Conservation (phyloP, 2,113 vertebrate species). For the Pedionomus torquatus region DNA sequence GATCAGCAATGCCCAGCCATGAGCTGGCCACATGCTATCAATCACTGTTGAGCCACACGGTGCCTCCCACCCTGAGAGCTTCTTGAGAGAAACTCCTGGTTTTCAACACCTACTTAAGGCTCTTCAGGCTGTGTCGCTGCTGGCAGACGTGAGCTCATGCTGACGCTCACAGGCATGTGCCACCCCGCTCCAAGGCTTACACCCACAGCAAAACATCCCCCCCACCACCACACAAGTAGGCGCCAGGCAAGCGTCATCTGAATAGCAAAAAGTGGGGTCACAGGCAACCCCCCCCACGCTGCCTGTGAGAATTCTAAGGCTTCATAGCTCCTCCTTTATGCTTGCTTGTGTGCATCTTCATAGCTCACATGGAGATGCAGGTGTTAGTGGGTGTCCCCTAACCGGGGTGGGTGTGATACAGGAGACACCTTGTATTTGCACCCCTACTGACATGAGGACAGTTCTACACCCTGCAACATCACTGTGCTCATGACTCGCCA, state of each 20-base stretch:
- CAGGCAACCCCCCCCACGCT: accelerated
- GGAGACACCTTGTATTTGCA: neutral
- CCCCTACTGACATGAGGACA: neutral
- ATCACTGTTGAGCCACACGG: neutral
- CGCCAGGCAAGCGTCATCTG: neutral
- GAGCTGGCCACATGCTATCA: neutral
- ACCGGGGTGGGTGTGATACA: accelerated
- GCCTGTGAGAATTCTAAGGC: accelerated
- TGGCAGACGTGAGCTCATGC: constrained; percentile 74
- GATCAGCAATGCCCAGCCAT: accelerated
- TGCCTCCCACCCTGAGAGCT: constrained; percentile 15
- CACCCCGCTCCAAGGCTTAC: constrained; percentile 36
- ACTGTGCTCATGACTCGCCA: accelerated
- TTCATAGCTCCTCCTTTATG: neutral
- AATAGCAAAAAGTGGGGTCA: neutral
- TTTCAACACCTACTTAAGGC: constrained; percentile 77
- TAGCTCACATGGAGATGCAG: neutral
- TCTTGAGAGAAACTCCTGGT: constrained; percentile 59
- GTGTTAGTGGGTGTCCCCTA: neutral
- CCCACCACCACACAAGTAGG: accelerated
- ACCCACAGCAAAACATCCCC: neutral
- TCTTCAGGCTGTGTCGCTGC: constrained; percentile 28
- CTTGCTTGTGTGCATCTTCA: neutral
- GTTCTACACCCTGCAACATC: neutral
- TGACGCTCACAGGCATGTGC: neutral